phyloP scores from a whole-genome alignment of 1,140 invertebrate genomes.

The Zaprionus vittiger region DNA sequence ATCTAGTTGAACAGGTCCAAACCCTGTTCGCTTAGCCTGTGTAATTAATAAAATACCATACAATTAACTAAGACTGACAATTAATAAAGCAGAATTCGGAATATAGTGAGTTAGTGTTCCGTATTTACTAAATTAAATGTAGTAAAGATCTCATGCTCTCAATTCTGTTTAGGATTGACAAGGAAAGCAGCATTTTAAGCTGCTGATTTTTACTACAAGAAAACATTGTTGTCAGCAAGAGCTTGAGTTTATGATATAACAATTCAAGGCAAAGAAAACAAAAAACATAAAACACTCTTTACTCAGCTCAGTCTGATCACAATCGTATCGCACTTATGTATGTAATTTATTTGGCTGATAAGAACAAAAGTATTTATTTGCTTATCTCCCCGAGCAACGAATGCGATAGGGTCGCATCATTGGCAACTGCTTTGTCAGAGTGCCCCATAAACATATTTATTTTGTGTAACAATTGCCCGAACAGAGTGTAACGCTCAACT shows the following conservation, averaged over 20 bases:
- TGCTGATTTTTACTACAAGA: too few species aligned
- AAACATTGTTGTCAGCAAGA: too few species aligned
- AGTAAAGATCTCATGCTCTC: not conserved
- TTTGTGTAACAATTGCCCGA: conserved; percentile 12
- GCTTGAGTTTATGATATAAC: not conserved
- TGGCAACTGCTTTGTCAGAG: conserved; percentile 8
- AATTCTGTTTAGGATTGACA: too few species aligned
- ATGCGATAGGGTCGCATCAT: conserved; percentile 24
- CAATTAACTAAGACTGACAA: not conserved
- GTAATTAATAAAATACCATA: not conserved
- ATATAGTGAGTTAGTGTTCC: not conserved
- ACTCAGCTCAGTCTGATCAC: not conserved
- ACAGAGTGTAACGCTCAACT: conserved; percentile 8
- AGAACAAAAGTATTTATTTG: conserved; percentile 12
- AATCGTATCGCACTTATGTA: not conserved
- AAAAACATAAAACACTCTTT: not conserved
- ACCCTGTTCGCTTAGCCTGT: not conserved
- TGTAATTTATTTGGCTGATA: conserved; percentile 10
- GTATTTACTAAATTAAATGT: not conserved
- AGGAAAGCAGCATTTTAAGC: too few species aligned
- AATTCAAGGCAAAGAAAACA: not conserved
- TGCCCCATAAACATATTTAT: conserved; percentile 14
- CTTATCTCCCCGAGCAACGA: conserved; percentile 18
- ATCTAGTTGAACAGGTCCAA: not conserved
- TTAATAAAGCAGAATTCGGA: not conserved